Conservation (phyloP, 2,113 vertebrate genomes). For the Xenus cinereus region DNA sequence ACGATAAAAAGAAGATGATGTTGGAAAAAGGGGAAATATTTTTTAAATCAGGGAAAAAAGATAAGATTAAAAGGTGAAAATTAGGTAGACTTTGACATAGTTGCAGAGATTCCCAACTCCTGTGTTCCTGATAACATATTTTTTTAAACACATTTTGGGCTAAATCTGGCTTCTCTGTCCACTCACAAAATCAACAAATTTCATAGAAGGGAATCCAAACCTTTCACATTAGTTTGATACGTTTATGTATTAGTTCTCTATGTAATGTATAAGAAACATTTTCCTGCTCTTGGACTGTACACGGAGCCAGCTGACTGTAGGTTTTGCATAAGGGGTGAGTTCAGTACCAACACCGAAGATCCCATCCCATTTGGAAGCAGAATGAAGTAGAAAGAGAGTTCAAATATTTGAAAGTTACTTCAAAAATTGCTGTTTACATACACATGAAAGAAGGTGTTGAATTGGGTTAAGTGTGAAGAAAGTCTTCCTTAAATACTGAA, state of each 20-base stretch:
- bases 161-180: neutral
- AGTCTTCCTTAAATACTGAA: neutral
- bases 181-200: slow-evolving; percentile 1
- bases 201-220: neutral
- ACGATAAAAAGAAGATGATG: neutral
- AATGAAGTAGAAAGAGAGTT: neutral
- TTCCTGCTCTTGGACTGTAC: neutral
- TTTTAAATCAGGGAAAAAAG: neutral
- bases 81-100: neutral
- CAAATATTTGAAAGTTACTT: neutral
- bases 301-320: neutral
- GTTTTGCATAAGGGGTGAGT: neutral
- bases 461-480: neutral
- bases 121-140: neutral
- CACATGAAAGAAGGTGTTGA: neutral
- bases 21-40: neutral
- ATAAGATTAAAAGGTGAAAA: neutral
- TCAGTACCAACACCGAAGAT: neutral
- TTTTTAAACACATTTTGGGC: neutral
- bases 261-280: neutral
- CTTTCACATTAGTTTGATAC: neutral
- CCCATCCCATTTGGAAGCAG: neutral
- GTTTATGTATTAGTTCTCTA: neutral
- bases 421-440: neutral
- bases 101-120: neutral